A percentile compares a stretch with the other conserved stretches of the same genome.
Conservation (phyloP, 2,888 invertebrate species). For the Callyntrura guangdongensis region DNA sequence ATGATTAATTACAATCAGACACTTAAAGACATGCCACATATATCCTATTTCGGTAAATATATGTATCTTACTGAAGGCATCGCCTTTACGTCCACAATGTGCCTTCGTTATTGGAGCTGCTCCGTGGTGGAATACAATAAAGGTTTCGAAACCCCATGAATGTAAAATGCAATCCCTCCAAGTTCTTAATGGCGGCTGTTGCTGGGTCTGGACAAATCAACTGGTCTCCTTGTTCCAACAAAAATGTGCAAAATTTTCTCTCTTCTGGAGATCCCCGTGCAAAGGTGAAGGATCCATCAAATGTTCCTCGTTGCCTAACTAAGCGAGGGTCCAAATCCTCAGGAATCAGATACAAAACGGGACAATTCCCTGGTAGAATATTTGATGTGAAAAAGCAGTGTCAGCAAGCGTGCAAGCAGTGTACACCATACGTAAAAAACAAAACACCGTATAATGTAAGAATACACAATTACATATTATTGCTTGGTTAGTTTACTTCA, state of each 20-base stretch:
- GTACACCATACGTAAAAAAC: conserved; percentile 34
- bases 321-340: conserved; percentile 57
- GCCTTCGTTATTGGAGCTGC: conserved; percentile 75
- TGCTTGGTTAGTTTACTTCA: too few relatives aligned
- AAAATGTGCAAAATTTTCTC: conserved; percentile 70
- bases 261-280: conserved; percentile 50
- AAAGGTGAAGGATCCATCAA: conserved; percentile 28
- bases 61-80: conserved; percentile 32
- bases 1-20: too few relatives aligned
- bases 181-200: conserved; percentile 75
- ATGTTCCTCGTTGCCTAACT: conserved; percentile 54
- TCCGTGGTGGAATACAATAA: conserved; percentile 63
- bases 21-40: too few relatives aligned
- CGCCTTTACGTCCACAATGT: conserved; percentile 63
- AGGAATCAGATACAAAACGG: conserved; percentile 50
- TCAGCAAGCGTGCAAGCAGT: conserved; percentile 22
- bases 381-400: conserved; percentile 70
- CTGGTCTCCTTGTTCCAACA: conserved; percentile 75
- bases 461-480: neutral
- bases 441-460: conserved; percentile 60
- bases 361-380: conserved; percentile 70
- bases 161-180: conserved; percentile 53
- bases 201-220: conserved; percentile 67
- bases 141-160: conserved; percentile 68
- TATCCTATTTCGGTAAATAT: too few relatives aligned